Conservation (phyloP, 2,888 invertebrate genomes). For the Villa cingulata region DNA sequence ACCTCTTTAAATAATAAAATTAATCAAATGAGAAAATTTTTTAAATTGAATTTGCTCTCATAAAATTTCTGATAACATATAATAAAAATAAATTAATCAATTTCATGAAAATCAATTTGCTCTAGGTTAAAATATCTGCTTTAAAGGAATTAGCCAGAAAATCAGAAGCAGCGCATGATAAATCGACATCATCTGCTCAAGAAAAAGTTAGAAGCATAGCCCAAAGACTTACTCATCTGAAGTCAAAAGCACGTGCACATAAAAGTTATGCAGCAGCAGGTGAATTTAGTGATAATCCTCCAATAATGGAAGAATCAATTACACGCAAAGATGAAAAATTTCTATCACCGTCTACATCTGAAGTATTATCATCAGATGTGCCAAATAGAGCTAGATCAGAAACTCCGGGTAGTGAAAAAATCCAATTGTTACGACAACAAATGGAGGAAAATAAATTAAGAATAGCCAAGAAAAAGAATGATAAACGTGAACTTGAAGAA, state of each 20-base stretch:
- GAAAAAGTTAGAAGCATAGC: conserved; percentile 29
- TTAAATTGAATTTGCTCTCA: not conserved
- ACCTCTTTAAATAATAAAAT: too few species aligned
- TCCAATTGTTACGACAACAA: conserved; percentile 40
- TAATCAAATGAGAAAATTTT: too few species aligned
- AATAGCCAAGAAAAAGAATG: conserved; percentile 40
- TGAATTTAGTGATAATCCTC: conserved; percentile 10
- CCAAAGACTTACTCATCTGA: conserved; percentile 23
- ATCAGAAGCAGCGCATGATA: conserved; percentile 25
- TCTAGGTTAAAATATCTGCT: conserved; percentile 28
- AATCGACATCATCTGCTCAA: conserved; percentile 24
- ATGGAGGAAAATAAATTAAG: conserved; percentile 41
- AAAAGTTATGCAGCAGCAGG: not conserved
- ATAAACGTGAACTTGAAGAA: conserved; percentile 40
- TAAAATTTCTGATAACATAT: not conserved
- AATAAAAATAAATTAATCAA: not conserved
- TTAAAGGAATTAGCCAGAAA: conserved; percentile 26
- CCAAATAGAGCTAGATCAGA: conserved; percentile 16
- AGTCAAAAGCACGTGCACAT: conserved; percentile 23
- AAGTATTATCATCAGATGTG: not conserved
- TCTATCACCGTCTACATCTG: not conserved
- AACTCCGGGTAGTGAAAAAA: conserved; percentile 39
- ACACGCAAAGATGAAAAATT: too few species aligned
- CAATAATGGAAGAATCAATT: conserved; percentile 5
- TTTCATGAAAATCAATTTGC: not conserved